Percentiles rank a stretch among this genome's conserved stretches.
Conservation (phyloP, 2,797 vertebrate genomes). For the Acrossocheilus fasciatus region DNA sequence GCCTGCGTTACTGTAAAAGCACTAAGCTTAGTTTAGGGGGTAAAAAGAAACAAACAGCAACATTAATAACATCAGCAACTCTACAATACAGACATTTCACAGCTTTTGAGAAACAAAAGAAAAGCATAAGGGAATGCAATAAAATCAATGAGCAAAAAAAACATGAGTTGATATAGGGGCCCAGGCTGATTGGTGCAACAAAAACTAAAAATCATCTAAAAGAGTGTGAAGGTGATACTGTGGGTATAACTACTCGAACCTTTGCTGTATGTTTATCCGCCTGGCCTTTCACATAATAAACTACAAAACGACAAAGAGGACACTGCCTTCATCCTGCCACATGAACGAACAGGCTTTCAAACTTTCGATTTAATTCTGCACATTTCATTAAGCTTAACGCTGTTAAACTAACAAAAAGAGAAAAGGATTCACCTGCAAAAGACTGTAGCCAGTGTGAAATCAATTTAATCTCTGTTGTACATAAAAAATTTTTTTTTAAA, state of each 20-base stretch:
- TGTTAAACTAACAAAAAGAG: constrained; percentile 20
- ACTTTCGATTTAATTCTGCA: neutral
- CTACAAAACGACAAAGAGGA: constrained; percentile 22
- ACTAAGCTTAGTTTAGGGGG: constrained; percentile 14
- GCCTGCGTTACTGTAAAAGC: constrained; percentile 9
- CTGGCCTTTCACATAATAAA: constrained; percentile 29
- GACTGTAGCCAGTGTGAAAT: constrained; percentile 37
- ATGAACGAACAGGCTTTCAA: constrained; percentile 11
- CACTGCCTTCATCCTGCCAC: constrained; percentile 17
- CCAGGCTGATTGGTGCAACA: neutral
- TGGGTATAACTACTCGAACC: neutral
- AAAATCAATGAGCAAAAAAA: constrained; percentile 19
- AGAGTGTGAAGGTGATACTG: neutral
- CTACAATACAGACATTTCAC: constrained; percentile 56
- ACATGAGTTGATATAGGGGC: neutral
- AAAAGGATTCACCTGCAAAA: constrained; percentile 31
- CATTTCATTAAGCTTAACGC: constrained; percentile 11
- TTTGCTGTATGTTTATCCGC: neutral
- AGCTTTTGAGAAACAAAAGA: constrained; percentile 48
- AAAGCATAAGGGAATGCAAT: constrained; percentile 52
- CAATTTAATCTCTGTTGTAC: constrained; percentile 41
- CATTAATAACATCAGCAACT: constrained; percentile 41
- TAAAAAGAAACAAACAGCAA: constrained; percentile 25
- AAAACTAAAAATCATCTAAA: constrained; percentile 44
- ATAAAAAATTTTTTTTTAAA: constrained; percentile 55